Conservation (phyloP, 2,888 invertebrate species). For the Oxyteleia sp. region DNA sequence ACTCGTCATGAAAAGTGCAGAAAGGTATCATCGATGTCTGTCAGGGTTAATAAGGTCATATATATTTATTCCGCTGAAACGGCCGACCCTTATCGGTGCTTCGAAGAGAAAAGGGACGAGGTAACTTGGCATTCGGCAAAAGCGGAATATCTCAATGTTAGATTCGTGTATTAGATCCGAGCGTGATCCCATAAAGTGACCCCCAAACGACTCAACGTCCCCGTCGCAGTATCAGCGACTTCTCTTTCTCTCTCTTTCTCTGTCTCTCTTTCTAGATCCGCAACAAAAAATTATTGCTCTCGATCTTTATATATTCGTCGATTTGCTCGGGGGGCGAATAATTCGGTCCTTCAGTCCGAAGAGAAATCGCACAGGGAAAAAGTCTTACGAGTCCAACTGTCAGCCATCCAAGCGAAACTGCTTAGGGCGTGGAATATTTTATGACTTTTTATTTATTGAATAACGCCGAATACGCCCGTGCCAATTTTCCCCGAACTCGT, state of each 20-base stretch:
- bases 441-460: constrained; percentile 69
- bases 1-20: constrained; percentile 71
- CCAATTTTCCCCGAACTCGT: constrained; percentile 19
- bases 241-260: constrained; percentile 54
- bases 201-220: constrained; percentile 77
- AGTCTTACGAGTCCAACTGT: constrained; percentile 72
- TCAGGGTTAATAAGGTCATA: constrained; percentile 84
- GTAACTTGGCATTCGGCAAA: constrained; percentile 81
- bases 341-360: constrained; percentile 78
- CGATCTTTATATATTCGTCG: constrained; percentile 85
- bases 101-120: constrained; percentile 63
- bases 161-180: constrained; percentile 83
- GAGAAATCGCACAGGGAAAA: constrained; percentile 74
- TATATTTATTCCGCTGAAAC: constrained; percentile 84
- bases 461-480: constrained; percentile 18
- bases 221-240: constrained; percentile 76
- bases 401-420: constrained; percentile 69
- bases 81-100: constrained; percentile 80
- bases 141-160: constrained; percentile 76
- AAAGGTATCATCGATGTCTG: constrained; percentile 80
- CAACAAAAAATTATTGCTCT: constrained; percentile 86
- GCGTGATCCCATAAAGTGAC: constrained; percentile 86
- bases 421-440: constrained; percentile 71
- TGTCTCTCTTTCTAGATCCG: constrained; percentile 31
- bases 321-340: constrained; percentile 82